Evolutionary conservation across 2,888 invertebrate species (phyloP), one percentile per base, ranked within the genome.

Genomic region (Glyphotaelius pellucidus): DNA sequence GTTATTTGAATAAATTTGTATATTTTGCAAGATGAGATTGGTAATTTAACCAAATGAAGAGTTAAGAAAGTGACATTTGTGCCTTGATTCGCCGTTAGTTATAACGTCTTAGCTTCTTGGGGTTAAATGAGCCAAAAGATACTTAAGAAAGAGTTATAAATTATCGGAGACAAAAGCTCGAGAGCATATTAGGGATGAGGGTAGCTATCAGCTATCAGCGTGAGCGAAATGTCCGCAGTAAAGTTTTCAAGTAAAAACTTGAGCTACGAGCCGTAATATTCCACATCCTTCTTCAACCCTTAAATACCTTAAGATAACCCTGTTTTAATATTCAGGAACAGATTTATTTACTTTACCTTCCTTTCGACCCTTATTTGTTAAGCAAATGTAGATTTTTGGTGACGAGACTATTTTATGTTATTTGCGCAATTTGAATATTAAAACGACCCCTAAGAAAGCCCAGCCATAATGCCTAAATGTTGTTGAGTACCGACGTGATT

Each of bases 171-270:
- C 90, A 83, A 88, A 92, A 92, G 92, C 83, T 81, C n/a, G 90
- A 90, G 80, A 92, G 90, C 90, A 83, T 84, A 83, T 92, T 88
- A 87, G 81, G 92, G 90, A 86, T 83, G 88, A 67, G 87, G 80
- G 67, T 80, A 42, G 89, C 89, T 89, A 89, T 91, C 91, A 42
- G 89, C 89, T 89, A 89, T 91, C 91, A 89, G 79, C 83, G 84
- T 35, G 90, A 90, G 90, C 32, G 80, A 85, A 92, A 89, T 80
- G 91, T 79, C 87, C 79, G 90, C 83, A 90, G 87, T 90, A 91
- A 92, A 93, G 89, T 93, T 93, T 93, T 90, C 91, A 91, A 92
- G 91, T 93, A 92, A 93, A 93, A 93, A 93, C 91, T 93, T 93
- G 79, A 89, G 89, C 85, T 79, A 84, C 80, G 91, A 90, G 89